These are phyloP conservation scores for Plotosus lineatus DNA, from an alignment of 2,113 vertebrate species.

Conservation along the genomic window DNA sequence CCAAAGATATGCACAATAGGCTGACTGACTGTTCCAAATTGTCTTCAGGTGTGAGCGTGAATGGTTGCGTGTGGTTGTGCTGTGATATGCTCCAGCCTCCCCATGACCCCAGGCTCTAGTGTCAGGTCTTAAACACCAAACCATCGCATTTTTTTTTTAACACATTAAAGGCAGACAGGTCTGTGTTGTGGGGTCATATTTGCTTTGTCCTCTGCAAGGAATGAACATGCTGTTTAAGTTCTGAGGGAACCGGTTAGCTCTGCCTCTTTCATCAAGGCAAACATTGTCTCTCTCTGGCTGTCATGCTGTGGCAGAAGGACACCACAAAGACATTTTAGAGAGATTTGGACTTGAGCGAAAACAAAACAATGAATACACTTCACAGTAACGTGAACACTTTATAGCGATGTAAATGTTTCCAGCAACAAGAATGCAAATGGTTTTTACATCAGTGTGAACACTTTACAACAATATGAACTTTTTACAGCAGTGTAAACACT, in stretches of 20 bases:
- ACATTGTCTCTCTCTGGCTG: conserved; percentile 38
- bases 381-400: background rate
- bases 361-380: conserved; percentile 4
- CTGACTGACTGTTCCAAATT: too few relatives aligned
- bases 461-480: too few relatives aligned
- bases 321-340: background rate
- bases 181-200: background rate
- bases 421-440: too few relatives aligned
- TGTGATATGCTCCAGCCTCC: background rate
- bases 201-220: background rate
- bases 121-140: background rate
- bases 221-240: conserved; percentile 20
- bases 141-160: background rate
- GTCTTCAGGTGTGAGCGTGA: too few relatives aligned
- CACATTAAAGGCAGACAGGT: background rate
- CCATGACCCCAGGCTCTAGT: background rate
- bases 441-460: background rate
- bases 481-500: too few relatives aligned
- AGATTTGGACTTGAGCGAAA: conserved; percentile 26
- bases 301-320: conserved; percentile 31
- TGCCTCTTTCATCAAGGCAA: conserved; percentile 53
- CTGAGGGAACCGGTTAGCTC: conserved; percentile 54
- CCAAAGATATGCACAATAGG: too few relatives aligned
- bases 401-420: too few relatives aligned
- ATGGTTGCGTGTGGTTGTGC: too few relatives aligned